Evolutionary conservation across 92 coral and sea anemone species (phyloP), one percentile per base, ranked within the genome.

Genomic region (Montipora capitata): DNA sequence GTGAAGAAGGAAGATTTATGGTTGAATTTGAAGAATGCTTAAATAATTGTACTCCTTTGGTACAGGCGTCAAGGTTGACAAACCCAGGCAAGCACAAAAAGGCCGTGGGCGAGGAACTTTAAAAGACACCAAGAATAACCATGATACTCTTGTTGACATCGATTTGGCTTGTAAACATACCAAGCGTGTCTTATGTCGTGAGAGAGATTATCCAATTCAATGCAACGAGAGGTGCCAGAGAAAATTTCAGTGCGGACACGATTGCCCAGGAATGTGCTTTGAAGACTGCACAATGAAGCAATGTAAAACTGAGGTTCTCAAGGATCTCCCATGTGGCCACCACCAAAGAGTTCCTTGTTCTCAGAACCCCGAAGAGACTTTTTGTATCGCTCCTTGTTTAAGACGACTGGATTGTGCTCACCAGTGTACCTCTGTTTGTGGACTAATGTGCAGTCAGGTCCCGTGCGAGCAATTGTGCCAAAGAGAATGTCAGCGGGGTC

Each of bases 321-420:
- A 81, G 17, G 14, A 3, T 11, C 93, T 89, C n/a, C 85, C 85
- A 16, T 89, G 93, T 63, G 89, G 89, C 56, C 93, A 89, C 75
- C 72, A 12, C 43, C 84, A 77, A 12, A 17, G 12, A 9, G 42
- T 52, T n/a, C 54, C 76, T 8, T 81, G 85, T 11, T 5, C 0
- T 17, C 16, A 40, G n/a, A 52, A 68, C 68, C 68, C 85, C 3
- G 0, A 49, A n/a, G n/a, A n/a, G n/a, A n/a, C n/a, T n/a, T n/a
- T n/a, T n/a, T n/a, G n/a, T n/a, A n/a, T n/a, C n/a, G n/a, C n/a
- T n/a, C n/a, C n/a, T n/a, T n/a, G n/a, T n/a, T n/a, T n/a, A n/a
- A n/a, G n/a, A n/a, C n/a, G n/a, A n/a, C n/a, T n/a, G n/a, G n/a
- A n/a, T n/a, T n/a, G n/a, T n/a, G n/a, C n/a, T n/a, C n/a, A n/a